phyloP scores from a whole-genome alignment of 1,140 invertebrate species.

The Bombus affinis region DNA sequence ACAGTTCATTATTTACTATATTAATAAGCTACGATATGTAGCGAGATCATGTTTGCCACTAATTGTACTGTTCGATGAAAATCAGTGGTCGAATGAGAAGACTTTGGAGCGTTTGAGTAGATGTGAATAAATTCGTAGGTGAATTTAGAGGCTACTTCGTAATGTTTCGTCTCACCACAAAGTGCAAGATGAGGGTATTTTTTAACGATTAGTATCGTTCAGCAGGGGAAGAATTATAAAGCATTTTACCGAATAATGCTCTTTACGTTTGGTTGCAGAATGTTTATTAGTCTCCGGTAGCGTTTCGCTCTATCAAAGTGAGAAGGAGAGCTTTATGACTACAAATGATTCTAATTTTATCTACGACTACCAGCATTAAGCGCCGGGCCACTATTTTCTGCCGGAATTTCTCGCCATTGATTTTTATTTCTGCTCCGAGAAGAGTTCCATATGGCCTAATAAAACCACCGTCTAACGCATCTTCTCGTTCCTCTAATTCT shows the following conservation, averaged over 20 bases:
- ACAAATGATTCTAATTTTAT: slow-evolving; percentile 44
- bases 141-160: too few relatives aligned
- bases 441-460: background rate
- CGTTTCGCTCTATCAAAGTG: slow-evolving; percentile 15
- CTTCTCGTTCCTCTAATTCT: background rate
- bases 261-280: background rate
- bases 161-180: background rate
- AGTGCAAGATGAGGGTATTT: background rate
- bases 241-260: background rate
- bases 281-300: slow-evolving; percentile 31
- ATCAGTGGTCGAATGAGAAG: too few relatives aligned
- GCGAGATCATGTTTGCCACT: too few relatives aligned
- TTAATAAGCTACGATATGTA: too few relatives aligned
- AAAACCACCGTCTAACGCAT: background rate
- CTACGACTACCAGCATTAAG: background rate
- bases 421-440: slow-evolving; percentile 5
- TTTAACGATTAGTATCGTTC: background rate
- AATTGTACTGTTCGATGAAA: too few relatives aligned
- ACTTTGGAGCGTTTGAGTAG: too few relatives aligned
- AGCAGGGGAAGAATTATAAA: background rate
- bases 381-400: background rate
- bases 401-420: background rate
- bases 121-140: too few relatives aligned
- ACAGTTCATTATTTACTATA: too few relatives aligned
- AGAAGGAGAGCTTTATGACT: slow-evolving; percentile 16